Percentiles rank a stretch among this genome's conserved stretches.
Evolutionary conservation across 2,113 vertebrate genomes (phyloP).

Genomic region (Porphyrio hochstetteri): DNA sequence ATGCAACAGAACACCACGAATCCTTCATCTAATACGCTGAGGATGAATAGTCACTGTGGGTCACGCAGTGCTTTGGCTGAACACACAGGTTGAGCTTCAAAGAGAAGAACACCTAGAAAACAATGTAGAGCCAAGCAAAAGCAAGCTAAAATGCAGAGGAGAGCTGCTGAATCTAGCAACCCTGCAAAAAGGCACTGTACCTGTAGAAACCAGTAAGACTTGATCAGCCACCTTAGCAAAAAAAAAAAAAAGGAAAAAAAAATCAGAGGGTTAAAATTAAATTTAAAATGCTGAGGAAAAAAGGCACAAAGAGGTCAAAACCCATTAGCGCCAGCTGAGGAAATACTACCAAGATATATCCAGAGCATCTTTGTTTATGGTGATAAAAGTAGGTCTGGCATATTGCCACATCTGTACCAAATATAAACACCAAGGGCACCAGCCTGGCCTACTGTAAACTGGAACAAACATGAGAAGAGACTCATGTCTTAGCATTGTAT

Average conservation of each 20-base stretch:
- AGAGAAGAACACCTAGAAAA: conserved; percentile 24
- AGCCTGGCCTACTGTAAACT: not conserved
- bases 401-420: not conserved
- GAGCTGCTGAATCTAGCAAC: not conserved
- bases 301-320: not conserved
- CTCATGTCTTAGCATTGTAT: not conserved
- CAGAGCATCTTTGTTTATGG: not conserved
- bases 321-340: not conserved
- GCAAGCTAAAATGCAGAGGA: not conserved
- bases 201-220: not conserved
- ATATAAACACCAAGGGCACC: not conserved
- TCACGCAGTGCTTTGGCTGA: not conserved
- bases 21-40: conserved; percentile 8
- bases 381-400: not conserved
- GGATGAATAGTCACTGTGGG: not conserved
- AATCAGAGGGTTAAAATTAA: not conserved
- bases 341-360: not conserved
- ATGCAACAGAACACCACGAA: conserved; percentile 25
- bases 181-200: not conserved
- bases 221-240: not conserved
- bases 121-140: not conserved
- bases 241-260: not conserved
- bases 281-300: not conserved
- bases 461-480: not conserved
- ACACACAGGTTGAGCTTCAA: conserved; percentile 8